These are phyloP conservation scores for Drosophila ogumai DNA, from an alignment of 1,140 invertebrate species.

Conservation along the genomic window DNA sequence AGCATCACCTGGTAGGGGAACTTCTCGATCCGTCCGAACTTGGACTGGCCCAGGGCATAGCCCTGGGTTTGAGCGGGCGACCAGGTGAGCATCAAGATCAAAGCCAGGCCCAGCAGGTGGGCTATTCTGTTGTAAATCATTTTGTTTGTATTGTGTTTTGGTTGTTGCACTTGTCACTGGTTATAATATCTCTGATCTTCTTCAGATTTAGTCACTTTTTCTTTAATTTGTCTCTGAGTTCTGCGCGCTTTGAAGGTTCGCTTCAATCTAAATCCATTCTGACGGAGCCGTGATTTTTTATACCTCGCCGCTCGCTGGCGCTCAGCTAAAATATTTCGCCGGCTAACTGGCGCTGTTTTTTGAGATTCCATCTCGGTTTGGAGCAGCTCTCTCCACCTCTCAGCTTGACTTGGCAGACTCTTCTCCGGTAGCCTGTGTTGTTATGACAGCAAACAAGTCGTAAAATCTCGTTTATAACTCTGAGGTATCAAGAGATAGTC, in stretches of 20 bases:
- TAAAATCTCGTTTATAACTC: conserved; percentile 64
- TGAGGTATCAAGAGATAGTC: conserved; percentile 19
- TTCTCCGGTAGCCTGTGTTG: conserved; percentile 67
- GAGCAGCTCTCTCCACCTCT: conserved; percentile 17
- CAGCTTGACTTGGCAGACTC: conserved; percentile 25
- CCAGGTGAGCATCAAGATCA: conserved; percentile 41
- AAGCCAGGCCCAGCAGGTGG: conserved; percentile 21
- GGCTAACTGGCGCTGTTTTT: conserved; percentile 16
- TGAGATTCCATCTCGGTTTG: conserved; percentile 1
- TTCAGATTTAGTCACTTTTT: conserved; percentile 21
- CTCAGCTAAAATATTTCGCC: conserved; percentile 46
- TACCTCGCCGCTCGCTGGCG: conserved; percentile 52
- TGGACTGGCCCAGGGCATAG: conserved; percentile 77
- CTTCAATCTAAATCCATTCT: conserved; percentile 83
- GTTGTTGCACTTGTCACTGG: conserved; percentile 52
- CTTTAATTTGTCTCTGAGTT: conserved; percentile 44
- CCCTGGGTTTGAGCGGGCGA: conserved; percentile 24
- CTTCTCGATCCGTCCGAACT: conserved; percentile 78
- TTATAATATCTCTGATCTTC: conserved; percentile 16
- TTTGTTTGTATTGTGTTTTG: conserved; percentile 19
- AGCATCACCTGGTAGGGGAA: conserved; percentile 84
- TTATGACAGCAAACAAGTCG: conserved; percentile 79
- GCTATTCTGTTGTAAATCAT: conserved; percentile 47
- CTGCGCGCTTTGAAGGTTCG: conserved; percentile 72
- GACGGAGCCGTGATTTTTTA: conserved; percentile 81